phyloP scores from a whole-genome alignment of 2,888 invertebrate genomes.

The Sympetrum striolatum region DNA sequence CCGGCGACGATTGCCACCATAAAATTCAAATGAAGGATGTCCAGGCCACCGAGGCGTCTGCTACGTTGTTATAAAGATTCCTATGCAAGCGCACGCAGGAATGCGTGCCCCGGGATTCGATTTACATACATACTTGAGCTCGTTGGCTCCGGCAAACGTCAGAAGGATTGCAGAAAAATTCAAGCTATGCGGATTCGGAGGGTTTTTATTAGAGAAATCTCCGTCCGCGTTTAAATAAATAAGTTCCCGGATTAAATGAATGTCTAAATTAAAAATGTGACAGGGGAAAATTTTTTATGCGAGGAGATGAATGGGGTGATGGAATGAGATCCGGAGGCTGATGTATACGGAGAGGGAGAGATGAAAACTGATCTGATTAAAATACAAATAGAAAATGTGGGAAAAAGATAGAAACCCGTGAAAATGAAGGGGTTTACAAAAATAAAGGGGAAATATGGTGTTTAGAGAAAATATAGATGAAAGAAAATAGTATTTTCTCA shows the following conservation, averaged over 20 bases:
- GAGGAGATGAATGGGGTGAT: not conserved
- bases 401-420: not conserved
- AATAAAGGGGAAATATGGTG: no score
- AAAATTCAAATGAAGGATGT: constrained; percentile 26
- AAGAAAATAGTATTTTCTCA: no score
- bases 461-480: no score
- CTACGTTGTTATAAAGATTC: not conserved
- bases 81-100: not conserved
- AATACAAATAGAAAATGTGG: not conserved
- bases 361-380: not conserved
- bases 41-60: not conserved
- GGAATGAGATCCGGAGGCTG: not conserved
- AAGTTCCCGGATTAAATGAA: not conserved
- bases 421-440: no score
- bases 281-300: not conserved
- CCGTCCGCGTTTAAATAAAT: not conserved
- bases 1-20: not conserved
- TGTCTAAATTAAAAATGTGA: constrained; percentile 30
- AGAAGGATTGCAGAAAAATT: not conserved
- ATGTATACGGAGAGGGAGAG: not conserved
- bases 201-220: not conserved
- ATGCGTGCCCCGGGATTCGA: not conserved
- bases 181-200: not conserved
- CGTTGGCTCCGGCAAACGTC: not conserved
- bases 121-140: not conserved